Percentiles rank a stretch among this genome's conserved stretches.
Conservation (phyloP, 2,113 vertebrate genomes). For the Barbus barbus region DNA sequence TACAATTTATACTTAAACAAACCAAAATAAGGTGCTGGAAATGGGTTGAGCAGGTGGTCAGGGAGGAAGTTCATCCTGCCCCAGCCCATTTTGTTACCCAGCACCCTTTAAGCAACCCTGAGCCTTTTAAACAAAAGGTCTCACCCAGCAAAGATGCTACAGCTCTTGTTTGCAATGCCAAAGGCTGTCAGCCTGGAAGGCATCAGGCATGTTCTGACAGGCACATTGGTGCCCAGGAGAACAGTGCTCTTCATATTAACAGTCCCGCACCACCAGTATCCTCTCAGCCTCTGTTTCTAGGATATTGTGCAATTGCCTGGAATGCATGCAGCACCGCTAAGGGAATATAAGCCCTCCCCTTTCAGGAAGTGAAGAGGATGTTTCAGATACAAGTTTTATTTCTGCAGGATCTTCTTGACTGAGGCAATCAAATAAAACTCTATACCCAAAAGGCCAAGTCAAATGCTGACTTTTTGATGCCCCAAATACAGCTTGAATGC, state of each 20-base stretch:
- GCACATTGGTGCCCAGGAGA: constrained; percentile 39
- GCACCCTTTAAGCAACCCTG: neutral
- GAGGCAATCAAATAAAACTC: constrained; percentile 17
- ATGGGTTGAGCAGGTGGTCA: neutral
- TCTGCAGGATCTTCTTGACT: constrained; percentile 7
- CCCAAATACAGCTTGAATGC: neutral
- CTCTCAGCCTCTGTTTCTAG: constrained; percentile 38
- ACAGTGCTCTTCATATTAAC: constrained; percentile 24
- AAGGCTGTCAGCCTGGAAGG: constrained; percentile 30
- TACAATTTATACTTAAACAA: neutral
- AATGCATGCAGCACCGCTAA: constrained; percentile 26
- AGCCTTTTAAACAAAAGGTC: constrained; percentile 5
- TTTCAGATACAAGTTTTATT: constrained; percentile 16
- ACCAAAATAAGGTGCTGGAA: neutral
- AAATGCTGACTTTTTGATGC: neutral
- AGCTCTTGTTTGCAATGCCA: constrained; percentile 39
- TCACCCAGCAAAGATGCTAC: constrained; percentile 1
- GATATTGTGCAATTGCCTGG: constrained; percentile 41
- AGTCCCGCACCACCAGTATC: constrained; percentile 3
- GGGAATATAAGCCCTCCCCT: constrained; percentile 37
- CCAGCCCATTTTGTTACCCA: neutral
- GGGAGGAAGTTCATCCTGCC: neutral
- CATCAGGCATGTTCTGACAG: constrained; percentile 50
- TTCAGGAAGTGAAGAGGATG: constrained; percentile 16
- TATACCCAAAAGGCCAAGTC: constrained; percentile 15